A percentile compares a stretch with the other conserved stretches of the same genome.
phyloP scores from a whole-genome alignment of 2,113 vertebrate genomes.

The Otis tarda region DNA sequence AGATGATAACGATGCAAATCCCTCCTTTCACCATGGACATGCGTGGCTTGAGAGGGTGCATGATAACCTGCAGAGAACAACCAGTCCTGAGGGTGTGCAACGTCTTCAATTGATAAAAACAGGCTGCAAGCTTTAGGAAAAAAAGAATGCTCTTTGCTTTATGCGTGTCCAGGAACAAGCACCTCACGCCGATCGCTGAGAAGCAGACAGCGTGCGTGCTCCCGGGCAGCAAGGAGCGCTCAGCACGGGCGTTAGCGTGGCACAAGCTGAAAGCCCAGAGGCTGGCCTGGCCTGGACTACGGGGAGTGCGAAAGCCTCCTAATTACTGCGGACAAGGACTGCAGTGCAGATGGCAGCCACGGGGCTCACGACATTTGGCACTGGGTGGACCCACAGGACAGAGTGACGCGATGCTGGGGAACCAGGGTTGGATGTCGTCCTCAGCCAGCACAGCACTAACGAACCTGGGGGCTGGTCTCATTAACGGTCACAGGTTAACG shows the following conservation, averaged over 20 bases:
- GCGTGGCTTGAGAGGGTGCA: slow-evolving; percentile 77
- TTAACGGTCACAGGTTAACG: too few species aligned
- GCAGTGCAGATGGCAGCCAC: not conserved
- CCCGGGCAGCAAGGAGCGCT: not conserved
- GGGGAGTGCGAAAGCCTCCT: not conserved
- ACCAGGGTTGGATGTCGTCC: rapidly evolving
- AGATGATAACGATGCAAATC: slow-evolving; percentile 78
- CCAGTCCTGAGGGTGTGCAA: not conserved
- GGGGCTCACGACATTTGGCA: not conserved
- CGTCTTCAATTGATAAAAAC: not conserved
- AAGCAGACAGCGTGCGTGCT: rapidly evolving
- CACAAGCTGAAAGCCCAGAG: not conserved
- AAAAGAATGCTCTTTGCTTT: not conserved
- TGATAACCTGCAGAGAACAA: slow-evolving; percentile 73
- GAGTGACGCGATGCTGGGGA: not conserved
- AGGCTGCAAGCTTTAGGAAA: not conserved
- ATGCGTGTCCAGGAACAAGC: not conserved
- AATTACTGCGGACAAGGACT: not conserved
- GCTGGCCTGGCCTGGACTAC: not conserved
- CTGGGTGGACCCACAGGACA: not conserved
- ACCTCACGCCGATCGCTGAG: not conserved
- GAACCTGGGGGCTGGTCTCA: not conserved
- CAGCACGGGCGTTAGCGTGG: rapidly evolving
- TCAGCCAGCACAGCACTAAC: not conserved
- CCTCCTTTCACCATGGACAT: slow-evolving; percentile 78